A percentile compares a stretch with the other conserved stretches of the same genome.
phyloP scores from a whole-genome alignment of 2,797 vertebrate species.

The Paramormyrops hopkinsi region DNA sequence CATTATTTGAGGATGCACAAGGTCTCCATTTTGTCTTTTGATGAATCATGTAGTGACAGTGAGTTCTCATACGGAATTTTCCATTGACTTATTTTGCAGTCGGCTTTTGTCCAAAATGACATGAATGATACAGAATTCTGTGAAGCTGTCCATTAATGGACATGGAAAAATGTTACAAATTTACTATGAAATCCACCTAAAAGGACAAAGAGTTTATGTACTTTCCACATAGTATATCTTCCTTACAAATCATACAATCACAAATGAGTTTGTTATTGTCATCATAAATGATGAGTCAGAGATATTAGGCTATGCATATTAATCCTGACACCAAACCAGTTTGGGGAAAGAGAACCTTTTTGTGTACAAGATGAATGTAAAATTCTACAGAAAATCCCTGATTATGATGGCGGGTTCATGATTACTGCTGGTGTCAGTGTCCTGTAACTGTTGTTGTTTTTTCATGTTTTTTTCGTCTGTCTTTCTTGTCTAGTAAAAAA shows the following conservation, averaged over 20 bases:
- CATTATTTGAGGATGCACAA: not conserved
- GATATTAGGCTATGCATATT: constrained; percentile 13
- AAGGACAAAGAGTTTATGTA: not conserved
- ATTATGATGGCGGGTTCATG: not conserved
- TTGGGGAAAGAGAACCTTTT: not conserved
- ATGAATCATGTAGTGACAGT: not conserved
- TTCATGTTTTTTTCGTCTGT: not conserved
- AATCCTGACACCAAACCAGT: constrained; percentile 2
- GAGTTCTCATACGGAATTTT: not conserved
- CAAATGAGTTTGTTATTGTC: not conserved
- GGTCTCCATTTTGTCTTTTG: not conserved
- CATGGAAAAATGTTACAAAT: not conserved
- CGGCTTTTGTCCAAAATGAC: not conserved
- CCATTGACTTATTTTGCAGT: not conserved
- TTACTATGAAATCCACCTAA: not conserved
- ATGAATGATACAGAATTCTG: not conserved
- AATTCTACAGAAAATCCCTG: not conserved
- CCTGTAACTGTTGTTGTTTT: not conserved
- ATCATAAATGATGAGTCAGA: not conserved
- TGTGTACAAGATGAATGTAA: constrained; percentile 19
- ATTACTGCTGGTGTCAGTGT: not conserved
- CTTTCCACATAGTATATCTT: not conserved
- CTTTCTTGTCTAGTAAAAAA: not conserved
- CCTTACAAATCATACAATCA: not conserved
- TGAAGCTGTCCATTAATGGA: not conserved